A percentile compares a stretch with the other conserved stretches of the same genome.
phyloP scores from a whole-genome alignment of 2,797 vertebrate genomes.

The Notoglanidium macrostoma region DNA sequence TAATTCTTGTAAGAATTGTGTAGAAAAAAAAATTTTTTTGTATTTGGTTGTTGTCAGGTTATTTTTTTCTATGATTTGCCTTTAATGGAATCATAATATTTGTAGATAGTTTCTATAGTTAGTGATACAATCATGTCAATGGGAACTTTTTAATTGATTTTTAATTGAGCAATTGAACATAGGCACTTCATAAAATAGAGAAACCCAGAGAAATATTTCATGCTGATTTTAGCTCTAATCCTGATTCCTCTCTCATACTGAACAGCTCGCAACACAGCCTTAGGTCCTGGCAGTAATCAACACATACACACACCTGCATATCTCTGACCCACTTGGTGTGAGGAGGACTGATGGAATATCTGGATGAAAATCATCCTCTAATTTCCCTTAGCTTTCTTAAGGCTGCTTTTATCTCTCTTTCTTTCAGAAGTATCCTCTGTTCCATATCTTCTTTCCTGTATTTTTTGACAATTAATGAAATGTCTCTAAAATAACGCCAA shows the following conservation, averaged over 20 bases:
- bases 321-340: not conserved
- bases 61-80: not conserved
- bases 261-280: constrained; percentile 6
- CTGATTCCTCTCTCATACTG: not conserved
- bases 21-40: not conserved
- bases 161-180: too few species aligned
- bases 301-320: constrained; percentile 23
- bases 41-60: not conserved
- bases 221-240: not conserved
- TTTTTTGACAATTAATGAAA: constrained; percentile 26
- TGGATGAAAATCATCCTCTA: constrained; percentile 11
- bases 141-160: not conserved
- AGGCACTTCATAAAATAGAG: not conserved
- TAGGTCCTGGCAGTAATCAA: constrained; percentile 10
- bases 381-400: too few species aligned
- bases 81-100: not conserved
- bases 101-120: not conserved
- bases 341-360: constrained; percentile 19
- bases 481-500: constrained; percentile 11
- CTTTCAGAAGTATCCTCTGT: not conserved
- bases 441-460: not conserved
- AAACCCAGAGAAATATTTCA: not conserved
- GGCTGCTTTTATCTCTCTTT: not conserved
- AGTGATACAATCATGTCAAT: not conserved
- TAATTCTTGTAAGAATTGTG: not conserved